Conservation (phyloP, 2,113 vertebrate species). For the Melanerpes formicivorus region DNA sequence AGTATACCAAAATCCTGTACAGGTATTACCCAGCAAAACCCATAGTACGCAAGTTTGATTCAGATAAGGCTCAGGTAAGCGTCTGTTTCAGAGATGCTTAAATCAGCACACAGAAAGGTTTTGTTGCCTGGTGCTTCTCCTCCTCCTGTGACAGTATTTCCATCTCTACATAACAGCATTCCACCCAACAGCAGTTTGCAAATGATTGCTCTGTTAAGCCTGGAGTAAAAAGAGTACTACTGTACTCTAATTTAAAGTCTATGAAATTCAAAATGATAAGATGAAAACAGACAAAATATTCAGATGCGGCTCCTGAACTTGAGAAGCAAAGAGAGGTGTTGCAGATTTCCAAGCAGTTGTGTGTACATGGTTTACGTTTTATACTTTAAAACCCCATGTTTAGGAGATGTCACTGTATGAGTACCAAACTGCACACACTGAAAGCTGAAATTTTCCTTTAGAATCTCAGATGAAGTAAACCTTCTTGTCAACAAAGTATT, state of each 20-base stretch:
- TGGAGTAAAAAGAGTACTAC: background rate
- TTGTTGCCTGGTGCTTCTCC: background rate
- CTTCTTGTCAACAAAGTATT: conserved; percentile 30
- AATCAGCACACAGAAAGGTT: background rate
- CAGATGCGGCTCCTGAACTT: background rate
- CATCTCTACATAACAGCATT: background rate
- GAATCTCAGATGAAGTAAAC: background rate
- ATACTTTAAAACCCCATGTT: background rate
- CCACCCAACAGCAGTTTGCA: background rate
- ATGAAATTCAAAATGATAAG: background rate
- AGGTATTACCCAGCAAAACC: background rate
- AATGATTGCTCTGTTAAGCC: background rate
- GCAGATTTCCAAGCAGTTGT: conserved; percentile 1
- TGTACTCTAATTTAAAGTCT: background rate
- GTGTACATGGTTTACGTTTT: background rate
- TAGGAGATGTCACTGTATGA: background rate
- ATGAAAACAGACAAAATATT: background rate
- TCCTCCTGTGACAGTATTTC: background rate
- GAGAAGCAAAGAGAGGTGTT: background rate
- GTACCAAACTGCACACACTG: background rate
- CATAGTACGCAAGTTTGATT: accelerated
- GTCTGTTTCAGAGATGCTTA: background rate
- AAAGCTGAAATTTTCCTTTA: background rate
- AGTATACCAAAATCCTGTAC: background rate
- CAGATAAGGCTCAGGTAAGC: accelerated